phyloP scores from a whole-genome alignment of 1,140 invertebrate genomes.

The Oryctes rhinoceros region DNA sequence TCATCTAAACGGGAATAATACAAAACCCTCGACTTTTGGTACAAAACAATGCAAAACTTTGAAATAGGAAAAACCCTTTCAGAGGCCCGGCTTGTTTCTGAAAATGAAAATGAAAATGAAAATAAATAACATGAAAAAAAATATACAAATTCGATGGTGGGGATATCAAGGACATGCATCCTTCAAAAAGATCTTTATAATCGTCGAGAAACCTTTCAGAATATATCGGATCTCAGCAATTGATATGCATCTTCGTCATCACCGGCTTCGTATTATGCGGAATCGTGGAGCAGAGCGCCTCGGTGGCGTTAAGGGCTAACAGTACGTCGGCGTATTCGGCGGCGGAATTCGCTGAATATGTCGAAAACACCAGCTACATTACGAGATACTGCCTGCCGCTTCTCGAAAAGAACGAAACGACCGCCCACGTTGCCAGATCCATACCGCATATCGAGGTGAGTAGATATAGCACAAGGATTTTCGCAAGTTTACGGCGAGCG shows the following conservation, averaged over 20 bases:
- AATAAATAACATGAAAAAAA: too few relatives aligned
- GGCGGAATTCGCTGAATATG: constrained; percentile 61
- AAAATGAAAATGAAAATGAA: too few relatives aligned
- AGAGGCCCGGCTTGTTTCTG: too few relatives aligned
- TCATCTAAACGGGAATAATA: too few relatives aligned
- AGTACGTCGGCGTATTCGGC: constrained; percentile 57
- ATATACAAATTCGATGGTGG: too few relatives aligned
- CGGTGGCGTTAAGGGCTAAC: constrained; percentile 65
- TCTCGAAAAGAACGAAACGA: constrained; percentile 47
- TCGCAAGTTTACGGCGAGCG: neutral
- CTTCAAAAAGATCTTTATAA: too few relatives aligned
- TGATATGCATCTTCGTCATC: constrained; percentile 64
- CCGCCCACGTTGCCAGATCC: constrained; percentile 55
- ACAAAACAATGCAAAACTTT: too few relatives aligned
- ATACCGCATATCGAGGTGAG: constrained; percentile 60
- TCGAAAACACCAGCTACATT: constrained; percentile 61
- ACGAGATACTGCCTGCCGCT: constrained; percentile 58
- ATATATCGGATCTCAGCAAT: constrained; percentile 64
- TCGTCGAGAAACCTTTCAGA: constrained; percentile 56
- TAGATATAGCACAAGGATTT: neutral
- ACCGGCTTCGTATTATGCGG: constrained; percentile 67
- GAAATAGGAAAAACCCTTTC: too few relatives aligned
- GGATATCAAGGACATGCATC: too few relatives aligned
- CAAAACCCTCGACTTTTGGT: too few relatives aligned
- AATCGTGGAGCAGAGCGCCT: constrained; percentile 66